phyloP scores from a whole-genome alignment of 1,140 invertebrate genomes.

The Saccostrea cuccullata region DNA sequence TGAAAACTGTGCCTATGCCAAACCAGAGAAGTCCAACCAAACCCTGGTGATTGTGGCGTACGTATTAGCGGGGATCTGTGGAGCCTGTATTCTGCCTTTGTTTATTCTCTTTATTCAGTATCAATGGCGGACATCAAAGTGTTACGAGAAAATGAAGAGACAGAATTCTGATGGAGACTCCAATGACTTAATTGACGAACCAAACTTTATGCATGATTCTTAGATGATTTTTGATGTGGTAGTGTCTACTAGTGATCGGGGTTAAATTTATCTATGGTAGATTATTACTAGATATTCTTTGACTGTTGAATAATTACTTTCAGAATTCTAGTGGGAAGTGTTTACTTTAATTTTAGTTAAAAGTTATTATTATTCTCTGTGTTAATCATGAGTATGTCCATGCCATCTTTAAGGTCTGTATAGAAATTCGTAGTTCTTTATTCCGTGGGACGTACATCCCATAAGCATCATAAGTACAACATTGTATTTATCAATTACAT shows the following conservation, averaged over 20 bases:
- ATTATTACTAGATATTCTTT: too few species aligned
- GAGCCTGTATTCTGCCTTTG: slow-evolving; percentile 68
- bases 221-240: neutral
- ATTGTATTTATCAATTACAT: too few species aligned
- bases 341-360: too few species aligned
- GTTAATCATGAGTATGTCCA: neutral
- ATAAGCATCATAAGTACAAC: too few species aligned
- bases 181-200: slow-evolving; percentile 33
- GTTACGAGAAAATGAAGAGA: neutral
- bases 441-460: too few species aligned
- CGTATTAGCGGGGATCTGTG: slow-evolving; percentile 70
- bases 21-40: slow-evolving; percentile 50
- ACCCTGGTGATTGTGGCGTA: slow-evolving; percentile 71
- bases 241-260: too few species aligned
- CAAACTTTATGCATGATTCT: slow-evolving; percentile 8
- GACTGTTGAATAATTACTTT: too few species aligned
- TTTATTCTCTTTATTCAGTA: slow-evolving; percentile 67
- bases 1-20: slow-evolving; percentile 69
- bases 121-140: slow-evolving; percentile 54
- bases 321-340: too few species aligned
- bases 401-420: too few species aligned
- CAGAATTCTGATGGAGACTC: slow-evolving; percentile 17
- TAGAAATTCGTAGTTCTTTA: too few species aligned
- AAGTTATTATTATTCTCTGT: neutral
- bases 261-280: too few species aligned